Percentiles rank a stretch among this genome's conserved stretches.
phyloP scores from a whole-genome alignment of 2,888 invertebrate species.

The Tipula vernalis region DNA sequence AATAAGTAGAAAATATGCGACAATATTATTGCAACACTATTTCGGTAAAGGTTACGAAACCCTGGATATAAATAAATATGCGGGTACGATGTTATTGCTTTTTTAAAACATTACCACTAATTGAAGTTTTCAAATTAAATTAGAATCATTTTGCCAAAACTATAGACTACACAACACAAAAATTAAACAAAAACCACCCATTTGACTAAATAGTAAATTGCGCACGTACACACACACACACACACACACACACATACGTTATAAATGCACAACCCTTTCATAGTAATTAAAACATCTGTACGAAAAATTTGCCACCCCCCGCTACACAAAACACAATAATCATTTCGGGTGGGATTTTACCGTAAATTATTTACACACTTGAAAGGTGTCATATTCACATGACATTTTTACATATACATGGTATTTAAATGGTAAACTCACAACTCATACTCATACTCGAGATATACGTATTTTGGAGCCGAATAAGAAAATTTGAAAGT shows the following conservation, averaged over 20 bases:
- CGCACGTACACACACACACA: not conserved
- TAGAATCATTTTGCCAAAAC: not conserved
- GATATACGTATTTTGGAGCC: too few relatives aligned
- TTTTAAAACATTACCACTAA: not conserved
- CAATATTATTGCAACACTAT: too few relatives aligned
- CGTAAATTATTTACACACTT: slow-evolving; percentile 5
- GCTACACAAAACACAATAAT: not conserved
- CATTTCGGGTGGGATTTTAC: not conserved
- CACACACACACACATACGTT: not conserved
- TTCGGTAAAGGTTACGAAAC: not conserved
- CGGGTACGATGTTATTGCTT: not conserved
- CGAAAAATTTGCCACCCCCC: not conserved
- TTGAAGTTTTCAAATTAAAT: not conserved
- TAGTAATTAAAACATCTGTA: not conserved
- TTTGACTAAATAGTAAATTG: not conserved
- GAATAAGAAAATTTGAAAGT: not conserved
- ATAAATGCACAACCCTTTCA: not conserved
- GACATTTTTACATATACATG: not conserved
- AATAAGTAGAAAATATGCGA: too few relatives aligned
- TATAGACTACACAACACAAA: not conserved
- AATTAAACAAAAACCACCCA: not conserved
- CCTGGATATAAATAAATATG: not conserved
- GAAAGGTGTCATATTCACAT: slow-evolving; percentile 7
- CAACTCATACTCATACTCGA: not conserved
- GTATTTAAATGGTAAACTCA: too few relatives aligned